Conservation (phyloP, 2,797 vertebrate species). For the Silurus lanzhouensis region DNA sequence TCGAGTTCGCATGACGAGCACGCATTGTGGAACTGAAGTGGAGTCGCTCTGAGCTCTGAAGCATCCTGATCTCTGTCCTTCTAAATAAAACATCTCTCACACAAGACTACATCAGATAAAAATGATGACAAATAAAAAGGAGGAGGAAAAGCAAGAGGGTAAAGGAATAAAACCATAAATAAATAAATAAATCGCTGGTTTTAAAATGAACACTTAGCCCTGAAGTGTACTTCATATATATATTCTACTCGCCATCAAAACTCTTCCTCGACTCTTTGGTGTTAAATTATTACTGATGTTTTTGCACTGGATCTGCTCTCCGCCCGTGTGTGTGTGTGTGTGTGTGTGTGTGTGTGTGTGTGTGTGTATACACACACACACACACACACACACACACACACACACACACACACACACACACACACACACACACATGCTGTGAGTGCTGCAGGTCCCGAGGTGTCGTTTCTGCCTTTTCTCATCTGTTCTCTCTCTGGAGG, state of each 20-base stretch:
- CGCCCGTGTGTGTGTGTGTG: too few relatives aligned
- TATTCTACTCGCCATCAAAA: neutral
- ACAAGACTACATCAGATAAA: neutral
- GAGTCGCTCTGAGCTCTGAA: neutral
- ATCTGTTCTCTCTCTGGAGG: conserved; percentile 9
- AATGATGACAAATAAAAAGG: neutral
- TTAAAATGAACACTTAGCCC: neutral
- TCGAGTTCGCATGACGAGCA: too few relatives aligned
- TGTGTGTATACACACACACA: too few relatives aligned
- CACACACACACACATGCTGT: neutral
- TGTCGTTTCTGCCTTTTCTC: conserved; percentile 9
- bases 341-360: too few relatives aligned
- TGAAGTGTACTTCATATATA: neutral
- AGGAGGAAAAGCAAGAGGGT: neutral
- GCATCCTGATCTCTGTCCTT: neutral
- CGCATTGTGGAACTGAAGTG: too few relatives aligned
- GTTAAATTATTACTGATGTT: conserved; percentile 19
- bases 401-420: too few relatives aligned
- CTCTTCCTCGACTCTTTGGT: neutral
- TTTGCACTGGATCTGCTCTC: neutral
- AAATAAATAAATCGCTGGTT: neutral
- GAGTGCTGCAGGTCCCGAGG: neutral
- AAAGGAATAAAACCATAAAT: neutral
- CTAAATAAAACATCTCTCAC: neutral
- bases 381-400: too few relatives aligned